These are phyloP conservation scores for Herpetotheres cachinnans DNA, from an alignment of 2,113 vertebrate species.

Conservation along the genomic window DNA sequence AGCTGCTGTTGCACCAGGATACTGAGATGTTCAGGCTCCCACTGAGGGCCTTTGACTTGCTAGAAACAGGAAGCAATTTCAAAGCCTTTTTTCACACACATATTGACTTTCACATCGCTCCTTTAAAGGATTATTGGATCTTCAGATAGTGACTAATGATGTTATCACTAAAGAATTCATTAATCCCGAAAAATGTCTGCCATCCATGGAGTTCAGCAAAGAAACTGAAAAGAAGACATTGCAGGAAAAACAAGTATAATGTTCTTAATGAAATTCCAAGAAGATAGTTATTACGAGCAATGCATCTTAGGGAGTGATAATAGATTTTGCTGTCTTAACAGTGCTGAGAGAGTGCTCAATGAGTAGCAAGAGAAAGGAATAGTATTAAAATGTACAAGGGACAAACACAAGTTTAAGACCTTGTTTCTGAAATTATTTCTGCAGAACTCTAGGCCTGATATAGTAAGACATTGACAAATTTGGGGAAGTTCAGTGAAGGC, in stretches of 20 bases:
- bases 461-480: background rate
- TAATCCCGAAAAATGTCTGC: background rate
- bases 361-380: background rate
- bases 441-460: background rate
- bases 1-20: background rate
- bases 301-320: background rate
- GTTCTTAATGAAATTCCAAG: background rate
- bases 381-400: background rate
- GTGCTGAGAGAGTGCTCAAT: background rate
- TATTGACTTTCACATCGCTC: slow-evolving; percentile 16
- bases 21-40: background rate
- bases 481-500: background rate
- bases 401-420: background rate
- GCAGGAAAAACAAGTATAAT: background rate
- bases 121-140: slow-evolving; percentile 14
- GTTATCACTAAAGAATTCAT: background rate
- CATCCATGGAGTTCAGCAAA: background rate
- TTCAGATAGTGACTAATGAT: slow-evolving; percentile 10
- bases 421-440: background rate
- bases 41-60: background rate
- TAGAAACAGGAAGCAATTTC: slow-evolving; percentile 8
- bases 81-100: background rate
- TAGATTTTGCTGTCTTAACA: background rate
- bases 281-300: background rate
- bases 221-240: background rate